Evolutionary conservation across 2,797 vertebrate genomes (phyloP).

Genomic region (Nasua narica): DNA sequence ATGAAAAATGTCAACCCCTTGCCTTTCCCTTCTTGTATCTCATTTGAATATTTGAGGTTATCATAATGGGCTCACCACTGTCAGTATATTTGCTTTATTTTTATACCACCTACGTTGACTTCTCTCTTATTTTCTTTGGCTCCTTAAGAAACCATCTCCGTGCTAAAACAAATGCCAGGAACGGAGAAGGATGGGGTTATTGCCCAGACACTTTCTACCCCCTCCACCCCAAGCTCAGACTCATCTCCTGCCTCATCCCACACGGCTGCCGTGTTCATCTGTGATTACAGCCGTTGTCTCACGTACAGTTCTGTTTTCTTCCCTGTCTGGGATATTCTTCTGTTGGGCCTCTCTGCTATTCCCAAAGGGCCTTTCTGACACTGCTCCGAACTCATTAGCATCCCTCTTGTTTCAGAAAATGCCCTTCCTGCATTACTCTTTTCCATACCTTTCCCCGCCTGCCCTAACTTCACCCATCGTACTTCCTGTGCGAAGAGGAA

Average conservation of each 20-base stretch:
- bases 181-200: not conserved
- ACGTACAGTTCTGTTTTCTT: not conserved
- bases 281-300: not conserved
- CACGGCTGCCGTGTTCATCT: not conserved
- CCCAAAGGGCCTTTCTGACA: not conserved
- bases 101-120: not conserved
- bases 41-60: not conserved
- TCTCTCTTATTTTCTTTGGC: not conserved
- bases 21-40: not conserved
- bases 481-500: conserved; percentile 42
- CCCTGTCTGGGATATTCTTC: not conserved
- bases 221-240: not conserved
- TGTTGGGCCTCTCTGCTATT: not conserved
- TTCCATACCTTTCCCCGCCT: not conserved
- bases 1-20: not conserved
- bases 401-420: not conserved
- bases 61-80: not conserved
- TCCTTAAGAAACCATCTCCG: not conserved
- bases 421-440: not conserved
- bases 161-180: not conserved
- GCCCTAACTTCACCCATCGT: not conserved
- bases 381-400: not conserved
- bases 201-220: not conserved
- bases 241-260: not conserved
- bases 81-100: not conserved